Evolutionary conservation across 2,797 vertebrate genomes (phyloP), one percentile per base, ranked within the genome.

Genomic region (Clarias pachynema): DNA sequence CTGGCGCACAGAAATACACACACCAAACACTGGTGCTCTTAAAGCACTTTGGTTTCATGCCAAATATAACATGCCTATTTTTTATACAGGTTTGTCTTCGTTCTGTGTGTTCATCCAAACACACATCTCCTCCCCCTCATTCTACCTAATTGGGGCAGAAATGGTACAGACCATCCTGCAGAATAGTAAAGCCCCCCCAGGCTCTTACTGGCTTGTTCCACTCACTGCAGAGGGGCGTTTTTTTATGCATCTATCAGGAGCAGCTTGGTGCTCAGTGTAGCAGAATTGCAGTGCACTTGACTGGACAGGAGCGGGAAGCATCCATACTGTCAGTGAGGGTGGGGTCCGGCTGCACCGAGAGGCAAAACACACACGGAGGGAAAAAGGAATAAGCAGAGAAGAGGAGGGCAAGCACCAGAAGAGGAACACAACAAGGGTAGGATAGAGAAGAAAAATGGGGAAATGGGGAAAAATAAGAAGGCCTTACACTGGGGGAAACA

Each of bases 391-490:
- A 88, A 82, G 89, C 88, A 91, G 89, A 92, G 91, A 91, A 93
- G 93, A 94, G 88, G 92, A 94, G 93, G 94, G 93, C 91, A 93
- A 95, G 93, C 92, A 92, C 89, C 93, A 91, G 91, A 93, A 93
- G 94, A 94, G 93, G 93, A 95, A 93, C 91, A 91, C 91, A 91
- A 93, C 87, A 95, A 94, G 94, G 95, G 95, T 95, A 95, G 95
- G 95, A 89, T 90, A 90, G 60, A 62, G 86, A 87, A 90, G 83
- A 84, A 68, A 86, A 87, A 86, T 89, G 87, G 91, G 87, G 91
- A 90, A 91, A 94, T 87, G 87, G 86, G 92, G 90, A 92, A 79
- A 79, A 22, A 31, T 62, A 8, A 69, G 70, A 91, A 91, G 90
- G 91, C 92, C 92, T 87, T 91, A 91, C 89, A 90, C 86, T 53